Percentiles rank a stretch among this genome's conserved stretches.
Conservation (phyloP, 1,140 invertebrate species). For the Thereuonema tuberculata region DNA sequence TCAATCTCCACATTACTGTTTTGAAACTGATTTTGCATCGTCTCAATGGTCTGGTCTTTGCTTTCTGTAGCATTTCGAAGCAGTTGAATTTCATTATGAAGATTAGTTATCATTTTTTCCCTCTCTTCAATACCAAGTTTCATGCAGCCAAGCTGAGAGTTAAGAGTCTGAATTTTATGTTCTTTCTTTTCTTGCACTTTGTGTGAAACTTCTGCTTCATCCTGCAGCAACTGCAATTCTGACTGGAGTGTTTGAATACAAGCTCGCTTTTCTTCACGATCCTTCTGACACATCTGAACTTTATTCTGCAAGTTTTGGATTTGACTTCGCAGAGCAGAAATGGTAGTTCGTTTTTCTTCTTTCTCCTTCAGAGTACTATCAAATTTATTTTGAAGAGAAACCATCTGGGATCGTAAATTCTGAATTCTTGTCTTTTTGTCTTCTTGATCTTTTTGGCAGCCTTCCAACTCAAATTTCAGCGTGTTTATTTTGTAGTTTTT, state of each 20-base stretch:
- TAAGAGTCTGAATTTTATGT: constrained; percentile 1
- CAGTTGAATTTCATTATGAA: background rate
- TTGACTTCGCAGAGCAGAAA: background rate
- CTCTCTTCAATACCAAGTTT: background rate
- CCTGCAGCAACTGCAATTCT: background rate
- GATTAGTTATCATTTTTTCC: background rate
- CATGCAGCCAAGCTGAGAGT: background rate
- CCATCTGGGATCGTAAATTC: background rate
- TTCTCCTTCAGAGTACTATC: background rate
- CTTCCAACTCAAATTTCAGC: background rate
- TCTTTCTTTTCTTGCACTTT: constrained; percentile 1
- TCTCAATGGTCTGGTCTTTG: too few relatives aligned
- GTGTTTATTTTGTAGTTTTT: background rate
- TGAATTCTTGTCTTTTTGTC: constrained; percentile 1
- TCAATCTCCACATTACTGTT: too few relatives aligned
- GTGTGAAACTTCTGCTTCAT: constrained; percentile 1
- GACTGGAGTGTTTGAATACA: constrained; percentile 2
- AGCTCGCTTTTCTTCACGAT: constrained; percentile 1
- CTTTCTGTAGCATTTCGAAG: background rate
- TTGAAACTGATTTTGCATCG: background rate
- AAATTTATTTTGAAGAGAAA: background rate
- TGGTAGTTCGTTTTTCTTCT: constrained; percentile 3
- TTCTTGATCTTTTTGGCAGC: background rate
- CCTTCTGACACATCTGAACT: background rate
- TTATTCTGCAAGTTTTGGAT: constrained; percentile 5